These are phyloP conservation scores for Panulirus ornatus DNA, from an alignment of 1,140 invertebrate genomes.

Conservation along the genomic window DNA sequence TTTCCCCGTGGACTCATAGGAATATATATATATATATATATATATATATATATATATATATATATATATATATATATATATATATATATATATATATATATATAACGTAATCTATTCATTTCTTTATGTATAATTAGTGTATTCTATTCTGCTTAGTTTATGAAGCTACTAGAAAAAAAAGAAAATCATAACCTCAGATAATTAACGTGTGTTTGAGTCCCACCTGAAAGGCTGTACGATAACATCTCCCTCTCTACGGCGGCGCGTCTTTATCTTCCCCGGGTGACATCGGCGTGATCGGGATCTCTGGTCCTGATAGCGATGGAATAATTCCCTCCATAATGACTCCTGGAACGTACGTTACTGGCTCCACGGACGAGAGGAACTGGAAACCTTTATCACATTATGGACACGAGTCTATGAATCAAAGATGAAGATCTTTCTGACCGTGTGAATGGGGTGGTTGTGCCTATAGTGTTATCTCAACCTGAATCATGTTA, in stretches of 20 bases:
- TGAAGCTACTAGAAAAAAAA: too few species aligned
- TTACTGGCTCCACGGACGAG: too few species aligned
- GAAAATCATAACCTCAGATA: too few species aligned
- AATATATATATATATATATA: background rate
- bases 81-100: conserved; percentile 15
- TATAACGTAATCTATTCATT: background rate
- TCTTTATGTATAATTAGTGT: too few species aligned
- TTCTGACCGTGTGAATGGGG: too few species aligned
- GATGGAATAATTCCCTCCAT: background rate
- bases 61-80: conserved; percentile 33
- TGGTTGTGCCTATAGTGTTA: too few species aligned
- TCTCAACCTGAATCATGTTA: too few species aligned
- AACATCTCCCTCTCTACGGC: background rate
- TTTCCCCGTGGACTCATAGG: background rate
- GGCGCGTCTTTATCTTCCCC: background rate
- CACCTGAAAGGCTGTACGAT: background rate
- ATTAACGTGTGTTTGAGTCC: background rate
- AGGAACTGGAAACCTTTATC: background rate
- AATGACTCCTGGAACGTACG: conserved; percentile 4
- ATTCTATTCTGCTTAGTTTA: too few species aligned
- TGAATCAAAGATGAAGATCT: background rate
- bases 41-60: conserved; percentile 29
- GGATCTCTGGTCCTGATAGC: background rate
- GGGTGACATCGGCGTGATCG: background rate
- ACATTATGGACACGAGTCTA: background rate